Evolutionary conservation across 2,888 invertebrate genomes (phyloP).

Genomic region (Stomorhina lunata): DNA sequence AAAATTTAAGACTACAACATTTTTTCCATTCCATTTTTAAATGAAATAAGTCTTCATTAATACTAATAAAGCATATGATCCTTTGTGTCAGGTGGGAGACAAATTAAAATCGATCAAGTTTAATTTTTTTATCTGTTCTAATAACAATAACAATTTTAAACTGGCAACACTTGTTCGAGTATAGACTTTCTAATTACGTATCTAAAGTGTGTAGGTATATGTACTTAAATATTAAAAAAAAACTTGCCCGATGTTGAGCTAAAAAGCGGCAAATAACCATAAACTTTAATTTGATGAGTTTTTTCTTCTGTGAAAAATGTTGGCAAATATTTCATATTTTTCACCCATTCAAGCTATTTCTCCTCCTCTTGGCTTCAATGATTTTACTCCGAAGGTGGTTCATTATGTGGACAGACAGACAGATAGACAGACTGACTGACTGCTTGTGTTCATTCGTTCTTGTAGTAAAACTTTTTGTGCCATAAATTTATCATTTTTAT

Average conservation of each 20-base stretch:
- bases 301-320: not conserved
- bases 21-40: too few relatives aligned
- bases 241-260: not conserved
- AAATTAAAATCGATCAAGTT: too few relatives aligned
- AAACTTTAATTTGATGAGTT: constrained; percentile 17
- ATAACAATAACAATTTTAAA: not conserved
- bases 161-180: not conserved
- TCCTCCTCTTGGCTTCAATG: not conserved
- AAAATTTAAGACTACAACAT: too few relatives aligned
- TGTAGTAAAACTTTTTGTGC: not conserved
- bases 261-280: constrained; percentile 16
- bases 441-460: not conserved
- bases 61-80: too few relatives aligned
- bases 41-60: too few relatives aligned
- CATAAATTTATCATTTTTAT: constrained; percentile 40
- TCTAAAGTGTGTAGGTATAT: not conserved
- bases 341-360: not conserved
- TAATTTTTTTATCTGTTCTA: too few relatives aligned
- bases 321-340: not conserved
- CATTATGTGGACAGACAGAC: too few relatives aligned
- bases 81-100: too few relatives aligned
- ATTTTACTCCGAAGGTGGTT: constrained; percentile 16
- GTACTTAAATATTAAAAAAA: not conserved
- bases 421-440: too few relatives aligned
- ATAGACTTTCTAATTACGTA: too few relatives aligned